Evolutionary conservation across 2,797 vertebrate species (phyloP), one percentile per base, ranked within the genome.

Genomic region (Coregonus ussuriensis): DNA sequence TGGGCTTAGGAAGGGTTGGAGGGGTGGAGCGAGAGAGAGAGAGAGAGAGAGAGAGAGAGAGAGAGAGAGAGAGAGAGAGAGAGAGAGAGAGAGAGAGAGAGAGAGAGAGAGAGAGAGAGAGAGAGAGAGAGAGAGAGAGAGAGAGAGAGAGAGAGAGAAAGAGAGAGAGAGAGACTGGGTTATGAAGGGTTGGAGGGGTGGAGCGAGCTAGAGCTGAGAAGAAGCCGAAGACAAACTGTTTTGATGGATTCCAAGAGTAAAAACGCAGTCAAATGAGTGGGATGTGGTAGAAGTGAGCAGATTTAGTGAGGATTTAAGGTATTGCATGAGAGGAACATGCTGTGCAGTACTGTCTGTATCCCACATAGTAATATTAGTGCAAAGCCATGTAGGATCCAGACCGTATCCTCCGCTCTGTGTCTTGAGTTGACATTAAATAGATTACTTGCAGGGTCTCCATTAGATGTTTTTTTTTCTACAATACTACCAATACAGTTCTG

Each of bases 1-100:
- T 82, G 74, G 76, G 82, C 85, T 74, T 80, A 74, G 79, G 14
- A 41, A 31, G 75, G 74, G 76, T 25, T 18, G 56, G 74, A 70
- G 31, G 41, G 29, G 66, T 74, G 71, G 82, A 77, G 75, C 73
- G 14, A 53, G 72, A 82, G 54, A 74, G 16, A 35, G 21, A 75
- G 79, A 72, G 73, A 51, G 51, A 68, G 71, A 33, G 21, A 37
- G 59, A 52, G 75, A 33, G 53, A 18, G 9, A n/a, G 16, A 18
- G 4, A 6, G 35, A 37, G 35, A 37, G 14, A 52, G 51, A 15
- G 13, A 15, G 25, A 25, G 25, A 25, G 25, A 25, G 25, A 25
- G 25, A 25, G 35, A 37, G 33, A 35, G 33, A 35, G 33, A 35
- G 33, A 4, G 4, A 3, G 0, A 1, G 1, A 0, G 0, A 4